These are phyloP conservation scores for Dromiciops gliroides DNA, from an alignment of 2,113 vertebrate species.

Conservation along the genomic window DNA sequence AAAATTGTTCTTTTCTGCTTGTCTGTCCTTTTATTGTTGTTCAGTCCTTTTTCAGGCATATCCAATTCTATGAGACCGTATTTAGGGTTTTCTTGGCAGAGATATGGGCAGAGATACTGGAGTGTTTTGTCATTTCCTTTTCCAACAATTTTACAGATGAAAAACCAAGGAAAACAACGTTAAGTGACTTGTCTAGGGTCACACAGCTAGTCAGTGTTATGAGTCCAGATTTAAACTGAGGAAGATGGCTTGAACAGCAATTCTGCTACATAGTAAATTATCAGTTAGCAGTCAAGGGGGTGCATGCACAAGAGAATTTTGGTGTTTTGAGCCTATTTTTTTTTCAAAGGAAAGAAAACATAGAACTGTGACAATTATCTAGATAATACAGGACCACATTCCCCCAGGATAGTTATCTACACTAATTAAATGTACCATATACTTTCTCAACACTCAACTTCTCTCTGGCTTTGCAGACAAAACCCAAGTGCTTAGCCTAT, in stretches of 20 bases:
- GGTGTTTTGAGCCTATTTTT: not conserved
- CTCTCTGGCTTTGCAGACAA: not conserved
- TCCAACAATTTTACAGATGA: too few species aligned
- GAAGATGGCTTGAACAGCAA: not conserved
- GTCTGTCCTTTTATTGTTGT: not conserved
- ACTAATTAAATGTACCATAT: not conserved
- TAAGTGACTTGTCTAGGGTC: not conserved
- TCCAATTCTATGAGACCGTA: not conserved
- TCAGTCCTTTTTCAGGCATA: not conserved
- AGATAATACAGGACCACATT: too few species aligned
- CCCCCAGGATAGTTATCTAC: not conserved
- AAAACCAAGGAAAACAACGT: not conserved
- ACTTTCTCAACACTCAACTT: not conserved
- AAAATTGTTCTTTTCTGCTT: not conserved
- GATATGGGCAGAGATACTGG: not conserved
- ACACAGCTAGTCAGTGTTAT: not conserved
- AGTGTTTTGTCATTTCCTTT: not conserved
- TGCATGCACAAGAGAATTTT: not conserved
- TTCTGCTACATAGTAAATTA: not conserved
- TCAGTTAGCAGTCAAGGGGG: not conserved
- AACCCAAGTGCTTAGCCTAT: not conserved
- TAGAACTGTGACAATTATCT: not conserved
- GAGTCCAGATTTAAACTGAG: not conserved
- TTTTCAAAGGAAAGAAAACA: not conserved
- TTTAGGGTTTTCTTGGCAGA: not conserved